A percentile compares a stretch with the other conserved stretches of the same genome.
These are phyloP conservation scores for Tympanoctomys barrerae DNA, from an alignment of 2,797 vertebrate species.

Conservation along the genomic window DNA sequence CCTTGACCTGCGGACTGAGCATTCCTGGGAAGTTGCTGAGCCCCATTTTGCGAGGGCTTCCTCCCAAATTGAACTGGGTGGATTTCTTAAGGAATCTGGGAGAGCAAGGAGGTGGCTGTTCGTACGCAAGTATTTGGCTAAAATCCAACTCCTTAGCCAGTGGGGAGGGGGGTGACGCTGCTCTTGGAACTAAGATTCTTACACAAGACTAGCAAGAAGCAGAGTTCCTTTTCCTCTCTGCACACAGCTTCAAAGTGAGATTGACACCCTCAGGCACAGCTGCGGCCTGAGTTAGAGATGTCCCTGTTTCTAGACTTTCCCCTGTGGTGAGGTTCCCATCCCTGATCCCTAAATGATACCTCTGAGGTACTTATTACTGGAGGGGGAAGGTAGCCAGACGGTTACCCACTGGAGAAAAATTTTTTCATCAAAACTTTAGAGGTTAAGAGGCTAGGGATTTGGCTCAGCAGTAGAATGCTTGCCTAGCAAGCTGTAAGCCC, in stretches of 20 bases:
- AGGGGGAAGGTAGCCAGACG: background rate
- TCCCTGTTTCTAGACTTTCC: background rate
- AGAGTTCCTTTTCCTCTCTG: slow-evolving; percentile 28
- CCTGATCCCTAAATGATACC: background rate
- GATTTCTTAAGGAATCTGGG: slow-evolving; percentile 24
- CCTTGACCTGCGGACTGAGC: background rate
- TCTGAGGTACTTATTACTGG: slow-evolving; percentile 10
- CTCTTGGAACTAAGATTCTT: slow-evolving; percentile 34
- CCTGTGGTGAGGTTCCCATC: background rate
- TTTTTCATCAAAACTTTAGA: slow-evolving; percentile 52
- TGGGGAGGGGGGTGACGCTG: too few species aligned
- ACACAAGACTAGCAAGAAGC: slow-evolving; percentile 37
- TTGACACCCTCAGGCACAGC: background rate
- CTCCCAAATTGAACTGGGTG: background rate
- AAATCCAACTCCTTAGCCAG: background rate
- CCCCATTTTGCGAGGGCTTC: background rate
- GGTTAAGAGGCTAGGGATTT: background rate
- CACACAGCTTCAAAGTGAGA: background rate
- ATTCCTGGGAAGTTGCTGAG: slow-evolving; percentile 45
- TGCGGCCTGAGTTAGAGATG: background rate
- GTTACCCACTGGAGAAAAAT: slow-evolving; percentile 33
- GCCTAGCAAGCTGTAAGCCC: too few species aligned
- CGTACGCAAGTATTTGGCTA: background rate
- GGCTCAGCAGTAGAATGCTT: too few species aligned
- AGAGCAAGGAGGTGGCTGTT: slow-evolving; percentile 12